Percentiles rank a stretch among this genome's conserved stretches.
Evolutionary conservation across 2,797 vertebrate species (phyloP).

Genomic region (Taenioides sp.): DNA sequence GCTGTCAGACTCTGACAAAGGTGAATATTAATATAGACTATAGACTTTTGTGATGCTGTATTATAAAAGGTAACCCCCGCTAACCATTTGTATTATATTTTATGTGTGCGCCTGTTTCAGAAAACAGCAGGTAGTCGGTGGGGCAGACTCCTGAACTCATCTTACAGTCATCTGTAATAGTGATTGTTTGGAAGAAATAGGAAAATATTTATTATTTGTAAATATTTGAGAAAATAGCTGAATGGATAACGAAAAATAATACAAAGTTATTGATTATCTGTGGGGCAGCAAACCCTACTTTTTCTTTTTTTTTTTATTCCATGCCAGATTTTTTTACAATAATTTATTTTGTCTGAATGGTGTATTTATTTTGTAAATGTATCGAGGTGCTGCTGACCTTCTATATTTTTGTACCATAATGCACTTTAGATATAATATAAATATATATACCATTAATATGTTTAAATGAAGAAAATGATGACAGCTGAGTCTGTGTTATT

Average conservation of each 20-base stretch:
- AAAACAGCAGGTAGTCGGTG: slow-evolving; percentile 69
- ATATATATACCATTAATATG: slow-evolving; percentile 85
- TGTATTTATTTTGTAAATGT: slow-evolving; percentile 99
- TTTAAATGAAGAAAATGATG: slow-evolving; percentile 80
- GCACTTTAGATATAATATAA: slow-evolving; percentile 97
- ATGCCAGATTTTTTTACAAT: slow-evolving; percentile 82
- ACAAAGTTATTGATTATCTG: slow-evolving; percentile 66
- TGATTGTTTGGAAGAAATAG: slow-evolving; percentile 87
- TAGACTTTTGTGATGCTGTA: background rate
- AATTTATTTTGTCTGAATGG: slow-evolving; percentile 93
- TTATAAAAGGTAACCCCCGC: background rate
- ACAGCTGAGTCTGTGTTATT: slow-evolving; percentile 50
- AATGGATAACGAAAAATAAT: slow-evolving; percentile 72
- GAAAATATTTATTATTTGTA: slow-evolving; percentile 97
- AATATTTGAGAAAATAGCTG: slow-evolving; percentile 88
- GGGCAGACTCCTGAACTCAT: slow-evolving; percentile 78
- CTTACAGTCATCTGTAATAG: slow-evolving; percentile 83
- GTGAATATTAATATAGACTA: slow-evolving; percentile 46
- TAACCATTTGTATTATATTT: slow-evolving; percentile 1
- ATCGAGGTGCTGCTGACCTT: slow-evolving; percentile 97
- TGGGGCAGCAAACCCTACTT: slow-evolving; percentile 69
- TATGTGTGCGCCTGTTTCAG: slow-evolving; percentile 72
- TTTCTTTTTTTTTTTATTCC: slow-evolving; percentile 69
- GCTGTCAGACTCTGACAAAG: slow-evolving; percentile 80
- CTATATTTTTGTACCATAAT: slow-evolving; percentile 97